These are phyloP conservation scores for Pachyramphus minor DNA, from an alignment of 2,113 vertebrate species.

Conservation along the genomic window DNA sequence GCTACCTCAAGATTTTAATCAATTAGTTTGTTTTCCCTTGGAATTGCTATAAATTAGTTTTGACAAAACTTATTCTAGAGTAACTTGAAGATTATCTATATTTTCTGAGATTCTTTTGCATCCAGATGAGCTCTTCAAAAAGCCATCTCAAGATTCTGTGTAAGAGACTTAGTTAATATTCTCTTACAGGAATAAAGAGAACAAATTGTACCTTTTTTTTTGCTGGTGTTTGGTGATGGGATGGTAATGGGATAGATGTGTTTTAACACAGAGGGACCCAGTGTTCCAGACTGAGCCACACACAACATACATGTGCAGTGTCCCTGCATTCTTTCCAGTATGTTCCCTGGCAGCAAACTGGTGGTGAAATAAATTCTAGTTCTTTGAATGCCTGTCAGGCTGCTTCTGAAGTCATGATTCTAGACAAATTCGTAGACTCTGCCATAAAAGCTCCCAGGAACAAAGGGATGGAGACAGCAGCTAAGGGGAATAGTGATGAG, in stretches of 20 bases:
- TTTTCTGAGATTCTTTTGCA: not conserved
- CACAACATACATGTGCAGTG: not conserved
- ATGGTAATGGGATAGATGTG: not conserved
- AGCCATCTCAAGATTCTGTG: not conserved
- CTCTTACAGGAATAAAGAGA: not conserved
- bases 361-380: constrained; percentile 7
- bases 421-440: not conserved
- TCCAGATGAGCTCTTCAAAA: not conserved
- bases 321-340: not conserved
- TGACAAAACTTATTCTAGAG: not conserved
- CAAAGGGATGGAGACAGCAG: constrained; percentile 1
- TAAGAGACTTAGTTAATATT: not conserved
- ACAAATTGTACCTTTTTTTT: not conserved
- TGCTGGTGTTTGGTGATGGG: not conserved
- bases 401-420: constrained; percentile 10
- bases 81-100: not conserved
- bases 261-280: not conserved
- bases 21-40: not conserved
- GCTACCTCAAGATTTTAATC: not conserved
- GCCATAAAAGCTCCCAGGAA: not conserved
- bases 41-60: not conserved
- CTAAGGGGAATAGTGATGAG: not conserved
- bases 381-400: not conserved
- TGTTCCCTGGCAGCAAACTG: constrained; percentile 11
- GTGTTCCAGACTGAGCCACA: not conserved